These are phyloP conservation scores for Phania funesta DNA, from an alignment of 2,888 invertebrate genomes.

Conservation along the genomic window DNA sequence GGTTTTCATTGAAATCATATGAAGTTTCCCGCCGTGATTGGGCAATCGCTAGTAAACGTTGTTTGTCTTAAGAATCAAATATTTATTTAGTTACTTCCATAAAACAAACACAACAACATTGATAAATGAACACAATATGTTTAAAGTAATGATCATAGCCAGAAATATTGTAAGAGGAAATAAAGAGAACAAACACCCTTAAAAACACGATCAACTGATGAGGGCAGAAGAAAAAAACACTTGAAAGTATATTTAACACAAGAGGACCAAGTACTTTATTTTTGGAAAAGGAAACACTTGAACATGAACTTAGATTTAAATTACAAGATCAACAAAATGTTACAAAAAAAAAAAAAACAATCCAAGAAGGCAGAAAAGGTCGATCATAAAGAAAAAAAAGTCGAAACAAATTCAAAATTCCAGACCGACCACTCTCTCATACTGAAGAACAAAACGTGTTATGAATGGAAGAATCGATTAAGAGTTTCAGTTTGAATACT, in stretches of 20 bases:
- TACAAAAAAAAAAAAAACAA: not conserved
- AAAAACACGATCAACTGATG: constrained; percentile 2
- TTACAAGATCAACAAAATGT: constrained; percentile 46
- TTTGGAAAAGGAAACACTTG: constrained; percentile 56
- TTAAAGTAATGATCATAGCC: constrained; percentile 6
- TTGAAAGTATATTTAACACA: not conserved
- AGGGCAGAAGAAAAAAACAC: no score
- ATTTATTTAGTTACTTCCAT: not conserved
- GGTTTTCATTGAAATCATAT: constrained; percentile 4
- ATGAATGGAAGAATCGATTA: not conserved
- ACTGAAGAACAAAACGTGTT: not conserved
- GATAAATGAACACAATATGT: not conserved
- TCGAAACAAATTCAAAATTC: not conserved
- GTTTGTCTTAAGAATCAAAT: not conserved
- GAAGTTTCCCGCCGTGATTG: not conserved
- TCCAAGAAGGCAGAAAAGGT: not conserved
- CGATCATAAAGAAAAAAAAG: not conserved
- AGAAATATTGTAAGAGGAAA: not conserved
- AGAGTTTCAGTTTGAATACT: not conserved
- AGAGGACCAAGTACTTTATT: constrained; percentile 5
- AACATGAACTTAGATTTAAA: constrained; percentile 54
- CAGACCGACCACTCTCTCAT: not conserved
- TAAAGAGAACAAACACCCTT: constrained; percentile 9
- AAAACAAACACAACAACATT: not conserved
- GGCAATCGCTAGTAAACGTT: not conserved